phyloP scores from a whole-genome alignment of 2,113 vertebrate genomes.

The Cisticola juncidis region DNA sequence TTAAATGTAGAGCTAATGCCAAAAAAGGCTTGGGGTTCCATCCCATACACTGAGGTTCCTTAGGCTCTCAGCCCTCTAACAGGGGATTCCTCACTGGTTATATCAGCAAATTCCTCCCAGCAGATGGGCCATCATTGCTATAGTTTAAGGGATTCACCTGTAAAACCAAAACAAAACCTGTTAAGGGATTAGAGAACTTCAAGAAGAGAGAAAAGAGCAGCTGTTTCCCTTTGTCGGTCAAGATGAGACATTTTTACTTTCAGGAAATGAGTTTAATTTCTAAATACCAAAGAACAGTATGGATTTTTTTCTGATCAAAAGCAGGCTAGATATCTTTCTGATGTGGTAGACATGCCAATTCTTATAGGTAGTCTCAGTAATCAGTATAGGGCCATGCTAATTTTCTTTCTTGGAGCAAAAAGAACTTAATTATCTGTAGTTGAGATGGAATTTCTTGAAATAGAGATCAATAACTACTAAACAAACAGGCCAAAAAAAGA shows the following conservation, averaged over 20 bases:
- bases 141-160: background rate
- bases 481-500: conserved; percentile 52
- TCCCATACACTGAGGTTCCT: background rate
- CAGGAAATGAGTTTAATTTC: conserved; percentile 42
- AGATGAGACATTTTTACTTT: conserved; percentile 31
- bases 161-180: background rate
- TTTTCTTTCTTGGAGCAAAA: conserved; percentile 24
- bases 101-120: background rate
- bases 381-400: background rate
- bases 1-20: background rate
- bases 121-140: background rate
- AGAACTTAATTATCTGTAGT: background rate
- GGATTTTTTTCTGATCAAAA: conserved; percentile 6
- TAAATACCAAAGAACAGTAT: background rate
- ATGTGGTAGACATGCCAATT: background rate
- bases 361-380: conserved; percentile 12
- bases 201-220: background rate
- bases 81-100: background rate
- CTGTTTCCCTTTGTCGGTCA: background rate
- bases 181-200: background rate
- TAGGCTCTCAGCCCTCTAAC: background rate
- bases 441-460: conserved; percentile 52
- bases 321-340: conserved; percentile 32
- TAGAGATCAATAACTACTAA: conserved; percentile 45
- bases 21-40: background rate